Percentiles rank a stretch among this genome's conserved stretches.
Evolutionary conservation across 2,888 invertebrate genomes (phyloP).

Genomic region (Homarus gammarus): DNA sequence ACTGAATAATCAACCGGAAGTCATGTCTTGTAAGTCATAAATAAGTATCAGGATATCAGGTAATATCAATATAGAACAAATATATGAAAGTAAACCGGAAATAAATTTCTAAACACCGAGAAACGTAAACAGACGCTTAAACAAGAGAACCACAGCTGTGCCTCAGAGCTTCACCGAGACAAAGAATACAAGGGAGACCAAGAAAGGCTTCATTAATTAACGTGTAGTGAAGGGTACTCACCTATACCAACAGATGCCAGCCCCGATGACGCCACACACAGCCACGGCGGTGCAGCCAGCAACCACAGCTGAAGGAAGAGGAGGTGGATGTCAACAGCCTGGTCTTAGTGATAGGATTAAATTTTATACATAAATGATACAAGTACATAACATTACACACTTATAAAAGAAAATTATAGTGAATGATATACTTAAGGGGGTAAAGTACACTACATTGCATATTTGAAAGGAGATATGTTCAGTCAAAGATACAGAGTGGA

Average conservation of each 20-base stretch:
- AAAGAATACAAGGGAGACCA: background rate
- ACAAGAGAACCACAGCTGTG: too few species aligned
- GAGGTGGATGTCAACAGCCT: background rate
- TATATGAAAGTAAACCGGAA: too few species aligned
- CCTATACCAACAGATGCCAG: conserved; percentile 84
- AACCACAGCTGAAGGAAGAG: conserved; percentile 81
- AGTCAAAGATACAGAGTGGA: too few species aligned
- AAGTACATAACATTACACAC: background rate
- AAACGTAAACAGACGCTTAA: too few species aligned
- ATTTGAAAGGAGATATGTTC: too few species aligned
- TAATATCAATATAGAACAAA: too few species aligned
- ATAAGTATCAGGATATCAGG: too few species aligned
- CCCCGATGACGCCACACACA: conserved; percentile 82
- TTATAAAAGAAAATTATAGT: background rate
- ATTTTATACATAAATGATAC: background rate
- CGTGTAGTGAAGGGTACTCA: conserved; percentile 78
- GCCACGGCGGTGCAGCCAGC: conserved; percentile 83
- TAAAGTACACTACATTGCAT: too few species aligned
- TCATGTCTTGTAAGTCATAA: too few species aligned
- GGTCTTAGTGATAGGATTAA: background rate
- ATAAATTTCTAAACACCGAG: too few species aligned
- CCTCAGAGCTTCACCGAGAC: background rate
- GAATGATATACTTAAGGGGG: background rate
- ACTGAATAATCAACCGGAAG: too few species aligned
- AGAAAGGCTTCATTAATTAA: background rate